Conservation (phyloP, 2,888 invertebrate species). For the Hydriomena furcata region DNA sequence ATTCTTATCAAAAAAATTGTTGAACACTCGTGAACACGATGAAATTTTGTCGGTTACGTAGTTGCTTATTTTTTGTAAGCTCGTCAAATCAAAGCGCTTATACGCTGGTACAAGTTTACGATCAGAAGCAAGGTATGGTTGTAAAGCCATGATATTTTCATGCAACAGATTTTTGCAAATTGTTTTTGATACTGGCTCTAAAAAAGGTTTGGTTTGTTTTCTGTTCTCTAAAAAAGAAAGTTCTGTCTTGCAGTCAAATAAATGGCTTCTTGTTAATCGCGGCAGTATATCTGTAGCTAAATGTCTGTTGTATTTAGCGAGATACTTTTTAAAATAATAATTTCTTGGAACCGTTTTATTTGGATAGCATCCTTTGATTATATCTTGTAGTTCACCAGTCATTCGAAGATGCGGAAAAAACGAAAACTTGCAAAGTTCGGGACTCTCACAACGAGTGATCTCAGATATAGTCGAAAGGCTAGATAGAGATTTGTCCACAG, state of each 20-base stretch:
- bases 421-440: conserved; percentile 19
- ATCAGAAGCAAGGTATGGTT: conserved; percentile 37
- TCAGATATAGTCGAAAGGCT: conserved; percentile 50
- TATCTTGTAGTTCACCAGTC: conserved; percentile 30
- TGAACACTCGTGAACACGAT: conserved; percentile 1
- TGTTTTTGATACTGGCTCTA: background rate
- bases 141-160: conserved; percentile 41
- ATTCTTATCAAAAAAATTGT: conserved; percentile 14
- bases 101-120: conserved; percentile 18
- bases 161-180: conserved; percentile 5
- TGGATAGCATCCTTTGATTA: conserved; percentile 32
- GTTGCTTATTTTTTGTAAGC: conserved; percentile 26
- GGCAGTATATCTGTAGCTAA: conserved; percentile 29
- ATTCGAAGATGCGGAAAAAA: conserved; percentile 22
- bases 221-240: background rate
- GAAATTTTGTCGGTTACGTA: conserved; percentile 4
- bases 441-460: conserved; percentile 32
- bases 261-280: conserved; percentile 11
- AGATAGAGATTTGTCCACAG: conserved; percentile 37
- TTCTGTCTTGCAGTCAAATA: conserved; percentile 18
- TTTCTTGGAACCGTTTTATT: background rate
- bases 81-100: conserved; percentile 22
- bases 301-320: conserved; percentile 1
- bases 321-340: background rate
- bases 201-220: background rate